Evolutionary conservation across 2,888 invertebrate genomes (phyloP), one percentile per base, ranked within the genome.

Genomic region (Macrophya alboannulata): DNA sequence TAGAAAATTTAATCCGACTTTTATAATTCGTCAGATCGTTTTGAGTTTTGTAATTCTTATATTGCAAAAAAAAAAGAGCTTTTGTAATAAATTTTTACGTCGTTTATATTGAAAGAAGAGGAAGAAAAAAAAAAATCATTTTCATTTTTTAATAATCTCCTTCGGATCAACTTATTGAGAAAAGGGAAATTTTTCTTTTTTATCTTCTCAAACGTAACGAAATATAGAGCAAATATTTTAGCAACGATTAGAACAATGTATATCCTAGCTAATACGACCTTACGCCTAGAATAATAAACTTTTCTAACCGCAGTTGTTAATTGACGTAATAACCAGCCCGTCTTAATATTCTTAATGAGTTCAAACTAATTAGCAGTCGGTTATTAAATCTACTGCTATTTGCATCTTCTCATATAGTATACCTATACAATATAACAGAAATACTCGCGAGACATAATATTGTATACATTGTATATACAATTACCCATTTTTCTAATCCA

Each of bases 141-240:
- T n/a, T n/a, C n/a, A n/a, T n/a, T n/a, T n/a, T n/a, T n/a, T n/a
- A n/a, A n/a, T n/a, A n/a, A n/a, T n/a, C n/a, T n/a, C n/a, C n/a
- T n/a, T n/a, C n/a, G n/a, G n/a, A n/a, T n/a, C n/a, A n/a, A n/a
- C n/a, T n/a, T n/a, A n/a, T n/a, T n/a, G n/a, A n/a, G n/a, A n/a
- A n/a, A n/a, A n/a, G n/a, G n/a, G n/a, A n/a, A n/a, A n/a, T n/a
- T n/a, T n/a, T n/a, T n/a, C n/a, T n/a, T n/a, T n/a, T n/a, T n/a
- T n/a, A n/a, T 31, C 31, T 31, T 31, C 1, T 31, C 3, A 31
- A 31, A 31, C 3, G 31, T 31, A 31, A 31, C 31, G 31, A 68
- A 74, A 71, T 90, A 88, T 92, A 88, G 92, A 92, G 91, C 92
- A 89, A 88, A 89, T 87, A 90, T 92, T 92, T 92, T 92, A 92